A percentile compares a stretch with the other conserved stretches of the same genome.
Evolutionary conservation across 35 echinoderm and acorn worm species (phyloP).

Genomic region (Apostichopus parvimensis): DNA sequence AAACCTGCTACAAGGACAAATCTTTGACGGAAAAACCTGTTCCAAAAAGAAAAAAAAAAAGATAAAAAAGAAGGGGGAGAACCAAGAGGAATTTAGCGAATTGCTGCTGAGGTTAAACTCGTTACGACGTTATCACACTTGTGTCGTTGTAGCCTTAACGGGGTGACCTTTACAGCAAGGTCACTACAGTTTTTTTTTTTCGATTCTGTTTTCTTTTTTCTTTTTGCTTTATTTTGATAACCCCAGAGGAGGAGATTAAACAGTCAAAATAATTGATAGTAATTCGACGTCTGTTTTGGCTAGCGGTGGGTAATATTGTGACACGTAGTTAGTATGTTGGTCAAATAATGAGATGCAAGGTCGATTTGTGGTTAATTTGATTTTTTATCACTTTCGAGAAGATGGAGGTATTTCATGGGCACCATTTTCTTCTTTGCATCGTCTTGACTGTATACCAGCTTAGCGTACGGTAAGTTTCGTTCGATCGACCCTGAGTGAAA

Average conservation of each 20-base stretch:
- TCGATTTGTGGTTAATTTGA: background rate
- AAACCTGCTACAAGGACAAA: too few species aligned
- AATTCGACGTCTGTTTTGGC: background rate
- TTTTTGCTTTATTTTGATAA: background rate
- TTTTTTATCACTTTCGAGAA: background rate
- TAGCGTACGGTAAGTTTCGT: too few species aligned
- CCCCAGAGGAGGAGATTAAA: background rate
- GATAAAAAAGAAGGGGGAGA: background rate
- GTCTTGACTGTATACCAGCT: too few species aligned
- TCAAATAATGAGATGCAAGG: background rate
- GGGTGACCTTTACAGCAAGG: background rate
- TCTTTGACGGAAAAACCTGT: too few species aligned
- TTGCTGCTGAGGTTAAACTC: background rate
- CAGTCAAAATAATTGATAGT: conserved; percentile 1
- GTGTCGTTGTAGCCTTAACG: background rate
- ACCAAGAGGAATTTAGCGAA: background rate
- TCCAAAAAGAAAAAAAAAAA: too few species aligned
- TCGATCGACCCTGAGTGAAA: too few species aligned
- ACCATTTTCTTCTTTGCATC: too few species aligned
- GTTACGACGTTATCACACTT: background rate
- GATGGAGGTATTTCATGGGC: background rate
- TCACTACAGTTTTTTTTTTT: background rate
- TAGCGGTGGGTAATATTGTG: background rate
- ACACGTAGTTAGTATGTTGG: background rate
- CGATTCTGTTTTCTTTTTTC: background rate